Evolutionary conservation across 2,888 invertebrate genomes (phyloP), one percentile per base, ranked within the genome.

Genomic region (Aspidiotus destructor): DNA sequence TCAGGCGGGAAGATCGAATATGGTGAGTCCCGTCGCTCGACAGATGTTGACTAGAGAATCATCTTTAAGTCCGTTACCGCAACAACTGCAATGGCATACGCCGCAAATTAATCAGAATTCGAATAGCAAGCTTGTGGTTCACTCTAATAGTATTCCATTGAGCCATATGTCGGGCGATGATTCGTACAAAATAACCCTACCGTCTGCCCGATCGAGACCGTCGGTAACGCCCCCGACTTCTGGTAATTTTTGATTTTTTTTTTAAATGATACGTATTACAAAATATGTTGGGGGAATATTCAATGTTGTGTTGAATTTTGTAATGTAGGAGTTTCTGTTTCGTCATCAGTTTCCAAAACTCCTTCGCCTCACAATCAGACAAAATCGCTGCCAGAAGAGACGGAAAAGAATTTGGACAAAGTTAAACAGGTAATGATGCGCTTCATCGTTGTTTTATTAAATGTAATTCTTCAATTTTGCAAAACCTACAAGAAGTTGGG

Each of bases 341-440:
- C 65, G 71, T 89, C 89, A 72, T 89, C 89, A 73, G 88, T 89
- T 79, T 88, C 89, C 72, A 89, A 89, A 82, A 89, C 89, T 71
- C 90, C 89, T 70, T 88, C 88, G 77, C 89, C 89, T 69, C 86
- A 85, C 76, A 84, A 85, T 62, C 69, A 69, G 40, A 44, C 48
- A 0, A 69, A 69, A 69, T 41, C 83, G 75, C 54, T 83, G 75
- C 68, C 68, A 48, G 80, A 80, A 73, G 85, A 85, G 73, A 83
- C 84, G 48, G 84, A 85, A 71, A 82, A 84, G 72, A 84, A 81
- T 73, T 81, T 91, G 75, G 90, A 90, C 78, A 87, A 87, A 76
- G 87, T 88, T 76, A 89, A 89, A 77, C 88, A 74, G 73, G 74
- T 74, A 70, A 52, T 69, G 48, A 3, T 28, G 28, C 1, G 28